Evolutionary conservation across 2,888 invertebrate species (phyloP), one percentile per base, ranked within the genome.

Genomic region (Melanostoma scalare): DNA sequence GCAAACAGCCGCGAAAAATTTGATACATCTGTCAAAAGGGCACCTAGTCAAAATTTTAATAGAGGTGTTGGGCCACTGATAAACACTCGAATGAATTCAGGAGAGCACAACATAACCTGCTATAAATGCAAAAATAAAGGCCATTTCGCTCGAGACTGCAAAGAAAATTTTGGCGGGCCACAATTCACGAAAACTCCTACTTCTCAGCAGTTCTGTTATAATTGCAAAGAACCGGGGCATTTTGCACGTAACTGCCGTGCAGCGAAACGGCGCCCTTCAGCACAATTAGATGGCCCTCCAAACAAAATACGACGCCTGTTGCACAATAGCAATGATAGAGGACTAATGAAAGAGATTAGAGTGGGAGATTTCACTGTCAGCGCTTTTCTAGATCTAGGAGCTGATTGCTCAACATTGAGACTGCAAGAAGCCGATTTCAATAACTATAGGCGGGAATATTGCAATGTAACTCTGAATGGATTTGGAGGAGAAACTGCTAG

Each of bases 331-430:
- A 44, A 44, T 60, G 60, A 60, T 6, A 42, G 60, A 8, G 60
- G 60, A 4, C 42, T 60, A 31, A 9, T 44, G 30, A 60, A 60
- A 20, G 4, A 52, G 2, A 20, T 50, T 4, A 40, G 40, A 8
- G 65, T 65, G 9, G 52, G 44, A n/a, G 40, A 44, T 31, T 31
- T 40, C 20, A n/a, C 2, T n/a, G 9, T 65, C 8, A 65, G 33
- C 2, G 65, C 65, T 1, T 52, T 65, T 38, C 8, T 65, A 8
- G 65, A 65, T 35, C 63, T 63, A 4, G 63, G 60, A 42, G 35
- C 35, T 2, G 60, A 60, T 35, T 61, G 61, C 8, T 10, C 40
- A 8, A 56, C 30, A 4, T 30, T 56, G 9, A 56, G 40, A 20
- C 4, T 38, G 4, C 40, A 20, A 6, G 40, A 56, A 10, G 40